Evolutionary conservation across 1,140 invertebrate genomes (phyloP).

Genomic region (Fragariocoptes setiger): DNA sequence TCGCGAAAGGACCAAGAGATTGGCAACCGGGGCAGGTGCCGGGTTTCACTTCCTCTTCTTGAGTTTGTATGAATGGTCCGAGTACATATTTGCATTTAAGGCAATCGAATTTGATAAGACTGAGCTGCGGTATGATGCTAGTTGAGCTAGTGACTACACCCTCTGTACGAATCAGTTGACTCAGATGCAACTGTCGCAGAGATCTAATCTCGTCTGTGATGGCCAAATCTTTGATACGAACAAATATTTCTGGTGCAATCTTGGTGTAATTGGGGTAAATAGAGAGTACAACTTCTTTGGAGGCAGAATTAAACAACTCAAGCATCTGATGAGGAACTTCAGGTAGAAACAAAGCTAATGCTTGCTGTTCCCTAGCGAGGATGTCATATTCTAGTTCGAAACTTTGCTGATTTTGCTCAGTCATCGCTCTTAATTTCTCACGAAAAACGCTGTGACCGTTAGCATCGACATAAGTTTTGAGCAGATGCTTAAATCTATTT

Average conservation of each 20-base stretch:
- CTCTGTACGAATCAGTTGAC: constrained; percentile 56
- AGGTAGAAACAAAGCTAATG: constrained; percentile 77
- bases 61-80: constrained; percentile 77
- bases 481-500: constrained; percentile 80
- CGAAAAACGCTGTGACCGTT: constrained; percentile 64
- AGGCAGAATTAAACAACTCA: constrained; percentile 74
- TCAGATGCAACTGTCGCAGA: constrained; percentile 64
- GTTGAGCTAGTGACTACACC: constrained; percentile 88
- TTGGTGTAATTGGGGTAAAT: constrained; percentile 87
- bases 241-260: constrained; percentile 67
- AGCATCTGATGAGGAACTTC: constrained; percentile 88
- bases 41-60: constrained; percentile 72
- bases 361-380: constrained; percentile 57
- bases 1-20: constrained; percentile 46
- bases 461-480: constrained; percentile 54
- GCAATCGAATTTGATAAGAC: constrained; percentile 88
- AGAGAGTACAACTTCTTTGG: constrained; percentile 64
- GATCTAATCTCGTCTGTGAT: constrained; percentile 79
- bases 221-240: constrained; percentile 72
- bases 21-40: constrained; percentile 93
- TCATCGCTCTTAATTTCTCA: constrained; percentile 74
- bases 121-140: constrained; percentile 74
- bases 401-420: constrained; percentile 44
- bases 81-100: constrained; percentile 72
- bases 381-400: constrained; percentile 76